Evolutionary conservation across 2,888 invertebrate species (phyloP).

Genomic region (Nephrotoma appendiculata): DNA sequence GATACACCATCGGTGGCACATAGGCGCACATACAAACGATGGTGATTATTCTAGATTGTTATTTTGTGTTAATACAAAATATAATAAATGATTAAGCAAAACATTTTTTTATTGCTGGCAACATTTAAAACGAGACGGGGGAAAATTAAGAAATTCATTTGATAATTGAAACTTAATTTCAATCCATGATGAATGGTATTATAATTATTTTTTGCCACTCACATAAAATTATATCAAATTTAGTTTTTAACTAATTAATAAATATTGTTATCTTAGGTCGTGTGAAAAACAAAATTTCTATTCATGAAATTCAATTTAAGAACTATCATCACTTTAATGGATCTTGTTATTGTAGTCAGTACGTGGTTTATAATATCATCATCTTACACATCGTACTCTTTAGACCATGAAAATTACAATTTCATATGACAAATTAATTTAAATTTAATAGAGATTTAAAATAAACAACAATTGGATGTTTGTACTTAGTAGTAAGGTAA

Average conservation of each 20-base stretch:
- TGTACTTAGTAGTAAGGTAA: no score
- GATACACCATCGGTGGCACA: not conserved
- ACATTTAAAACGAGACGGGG: not conserved
- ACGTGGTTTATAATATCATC: not conserved
- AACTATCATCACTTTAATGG: not conserved
- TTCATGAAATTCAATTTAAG: not conserved
- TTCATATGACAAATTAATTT: conserved; percentile 1
- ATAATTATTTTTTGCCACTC: not conserved
- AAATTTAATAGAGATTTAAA: not conserved
- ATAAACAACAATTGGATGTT: not conserved
- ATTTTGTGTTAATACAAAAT: not conserved
- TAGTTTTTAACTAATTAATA: not conserved
- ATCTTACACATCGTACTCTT: not conserved
- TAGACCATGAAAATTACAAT: not conserved
- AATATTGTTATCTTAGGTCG: not conserved
- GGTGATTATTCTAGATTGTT: not conserved
- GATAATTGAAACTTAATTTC: not conserved
- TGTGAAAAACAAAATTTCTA: not conserved
- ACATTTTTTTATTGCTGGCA: not conserved
- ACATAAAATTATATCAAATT: not conserved
- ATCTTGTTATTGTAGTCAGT: no score
- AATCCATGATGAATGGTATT: not conserved
- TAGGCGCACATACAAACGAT: not conserved
- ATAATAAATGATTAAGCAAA: not conserved
- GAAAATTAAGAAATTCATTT: not conserved